Percentiles rank a stretch among this genome's conserved stretches.
Conservation (phyloP, 2,113 vertebrate genomes). For the Penelope pileata region DNA sequence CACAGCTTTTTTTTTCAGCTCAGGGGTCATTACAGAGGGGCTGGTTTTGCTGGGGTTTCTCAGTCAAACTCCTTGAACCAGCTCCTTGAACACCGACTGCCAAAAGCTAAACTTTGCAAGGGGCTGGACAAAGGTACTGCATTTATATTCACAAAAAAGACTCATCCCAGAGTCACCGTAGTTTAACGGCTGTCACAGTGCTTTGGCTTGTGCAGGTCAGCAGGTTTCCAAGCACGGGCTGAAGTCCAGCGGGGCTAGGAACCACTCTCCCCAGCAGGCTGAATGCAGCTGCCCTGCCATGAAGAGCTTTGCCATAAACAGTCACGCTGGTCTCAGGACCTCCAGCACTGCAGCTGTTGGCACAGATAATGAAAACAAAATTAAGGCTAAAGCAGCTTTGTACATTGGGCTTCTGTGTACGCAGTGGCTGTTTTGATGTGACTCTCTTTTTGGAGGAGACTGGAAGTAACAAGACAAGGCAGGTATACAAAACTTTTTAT, state of each 20-base stretch:
- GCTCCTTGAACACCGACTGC: rapidly evolving
- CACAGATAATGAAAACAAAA: neutral
- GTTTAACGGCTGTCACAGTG: neutral
- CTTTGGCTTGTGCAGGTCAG: rapidly evolving
- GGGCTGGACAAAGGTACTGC: neutral
- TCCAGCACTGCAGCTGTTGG: neutral
- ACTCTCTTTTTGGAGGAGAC: neutral
- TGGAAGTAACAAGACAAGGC: conserved; percentile 65
- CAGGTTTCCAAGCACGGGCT: neutral
- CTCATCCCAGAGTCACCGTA: neutral
- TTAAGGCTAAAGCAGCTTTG: neutral
- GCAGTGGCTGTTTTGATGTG: neutral
- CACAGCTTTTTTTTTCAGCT: neutral
- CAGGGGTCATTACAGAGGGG: neutral
- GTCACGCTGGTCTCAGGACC: neutral
- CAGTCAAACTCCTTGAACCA: neutral
- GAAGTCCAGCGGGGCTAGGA: neutral
- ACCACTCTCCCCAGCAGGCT: neutral
- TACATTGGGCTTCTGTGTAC: rapidly evolving
- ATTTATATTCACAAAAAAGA: neutral
- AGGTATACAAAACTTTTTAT: conserved; percentile 81
- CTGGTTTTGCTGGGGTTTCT: neutral
- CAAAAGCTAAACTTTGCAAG: neutral
- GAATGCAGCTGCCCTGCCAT: neutral
- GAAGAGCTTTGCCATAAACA: neutral